phyloP scores from a whole-genome alignment of 2,113 vertebrate species.

The Sorex araneus region DNA sequence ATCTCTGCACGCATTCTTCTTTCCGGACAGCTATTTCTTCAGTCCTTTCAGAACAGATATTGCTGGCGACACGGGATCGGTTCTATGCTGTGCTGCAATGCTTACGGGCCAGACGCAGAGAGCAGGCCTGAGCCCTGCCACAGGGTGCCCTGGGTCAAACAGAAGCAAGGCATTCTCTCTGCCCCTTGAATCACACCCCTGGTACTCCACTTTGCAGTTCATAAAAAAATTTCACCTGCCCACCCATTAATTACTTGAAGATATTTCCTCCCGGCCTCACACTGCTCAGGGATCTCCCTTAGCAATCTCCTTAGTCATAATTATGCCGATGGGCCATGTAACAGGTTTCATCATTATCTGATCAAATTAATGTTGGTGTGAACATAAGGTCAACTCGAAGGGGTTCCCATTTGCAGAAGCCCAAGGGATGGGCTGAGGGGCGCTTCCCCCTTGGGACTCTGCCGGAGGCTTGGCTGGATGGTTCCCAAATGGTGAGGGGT shows the following conservation, averaged over 20 bases:
- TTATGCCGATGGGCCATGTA: constrained; percentile 71
- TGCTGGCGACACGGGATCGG: not conserved
- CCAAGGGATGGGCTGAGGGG: not conserved
- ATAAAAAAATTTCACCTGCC: constrained; percentile 57
- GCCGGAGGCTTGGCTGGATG: not conserved
- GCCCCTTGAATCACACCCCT: not conserved
- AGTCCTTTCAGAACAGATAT: not conserved
- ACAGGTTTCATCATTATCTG: constrained; percentile 67
- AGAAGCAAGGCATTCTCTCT: too few species aligned
- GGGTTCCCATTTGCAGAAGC: not conserved
- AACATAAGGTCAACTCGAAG: constrained; percentile 46
- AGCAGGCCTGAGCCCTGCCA: too few species aligned
- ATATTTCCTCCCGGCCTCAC: constrained; percentile 73
- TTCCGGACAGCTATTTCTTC: too few species aligned
- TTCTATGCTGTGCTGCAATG: too few species aligned
- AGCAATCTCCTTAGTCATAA: constrained; percentile 81
- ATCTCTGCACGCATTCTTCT: constrained; percentile 41
- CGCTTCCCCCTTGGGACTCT: not conserved
- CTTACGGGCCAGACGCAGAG: too few species aligned
- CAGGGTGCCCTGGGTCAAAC: too few species aligned
- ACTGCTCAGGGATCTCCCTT: constrained; percentile 73
- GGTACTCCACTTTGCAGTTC: constrained; percentile 38
- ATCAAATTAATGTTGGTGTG: constrained; percentile 61
- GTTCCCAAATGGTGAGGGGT: not conserved
- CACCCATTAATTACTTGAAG: constrained; percentile 81